Percentiles rank a stretch among this genome's conserved stretches.
Evolutionary conservation across 2,113 vertebrate genomes (phyloP).

Genomic region (Albula goreensis): DNA sequence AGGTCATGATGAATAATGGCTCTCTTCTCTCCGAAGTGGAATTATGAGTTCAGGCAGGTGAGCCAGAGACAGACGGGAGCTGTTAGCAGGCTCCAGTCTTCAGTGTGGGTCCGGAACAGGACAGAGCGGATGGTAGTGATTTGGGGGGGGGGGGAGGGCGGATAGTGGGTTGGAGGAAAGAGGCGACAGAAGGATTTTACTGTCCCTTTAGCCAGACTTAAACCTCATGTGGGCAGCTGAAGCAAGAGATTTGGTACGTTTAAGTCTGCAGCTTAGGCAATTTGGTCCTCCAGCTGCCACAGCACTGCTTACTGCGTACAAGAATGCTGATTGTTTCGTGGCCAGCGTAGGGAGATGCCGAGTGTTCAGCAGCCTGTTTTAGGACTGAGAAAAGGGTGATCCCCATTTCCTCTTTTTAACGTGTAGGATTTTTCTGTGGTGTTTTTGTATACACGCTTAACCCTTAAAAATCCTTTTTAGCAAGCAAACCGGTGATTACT

Average conservation of each 20-base stretch:
- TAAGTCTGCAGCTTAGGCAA: conserved; percentile 35
- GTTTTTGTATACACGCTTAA: too few relatives aligned
- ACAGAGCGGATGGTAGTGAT: too few relatives aligned
- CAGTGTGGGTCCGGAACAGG: background rate
- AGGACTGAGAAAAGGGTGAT: background rate
- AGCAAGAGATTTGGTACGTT: conserved; percentile 43
- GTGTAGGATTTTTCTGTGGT: too few relatives aligned
- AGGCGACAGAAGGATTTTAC: conserved; percentile 52
- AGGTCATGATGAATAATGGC: conserved; percentile 69
- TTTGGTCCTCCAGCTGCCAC: conserved; percentile 28
- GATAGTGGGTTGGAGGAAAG: background rate
- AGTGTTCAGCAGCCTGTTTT: background rate
- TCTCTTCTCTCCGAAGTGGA: conserved; percentile 65
- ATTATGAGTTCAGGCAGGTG: conserved; percentile 69
- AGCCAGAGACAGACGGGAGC: conserved; percentile 30
- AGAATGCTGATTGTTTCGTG: conserved; percentile 28
- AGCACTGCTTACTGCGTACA: background rate
- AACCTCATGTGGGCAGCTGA: conserved; percentile 44
- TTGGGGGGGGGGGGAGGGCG: background rate
- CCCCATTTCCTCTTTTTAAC: too few relatives aligned
- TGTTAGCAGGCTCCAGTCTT: background rate
- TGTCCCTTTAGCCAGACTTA: conserved; percentile 45
- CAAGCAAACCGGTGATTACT: too few relatives aligned
- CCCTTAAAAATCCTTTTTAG: too few relatives aligned
- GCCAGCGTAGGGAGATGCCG: conserved; percentile 31